These are phyloP conservation scores for Germaria angustata DNA, from an alignment of 2,888 invertebrate genomes.

Conservation along the genomic window DNA sequence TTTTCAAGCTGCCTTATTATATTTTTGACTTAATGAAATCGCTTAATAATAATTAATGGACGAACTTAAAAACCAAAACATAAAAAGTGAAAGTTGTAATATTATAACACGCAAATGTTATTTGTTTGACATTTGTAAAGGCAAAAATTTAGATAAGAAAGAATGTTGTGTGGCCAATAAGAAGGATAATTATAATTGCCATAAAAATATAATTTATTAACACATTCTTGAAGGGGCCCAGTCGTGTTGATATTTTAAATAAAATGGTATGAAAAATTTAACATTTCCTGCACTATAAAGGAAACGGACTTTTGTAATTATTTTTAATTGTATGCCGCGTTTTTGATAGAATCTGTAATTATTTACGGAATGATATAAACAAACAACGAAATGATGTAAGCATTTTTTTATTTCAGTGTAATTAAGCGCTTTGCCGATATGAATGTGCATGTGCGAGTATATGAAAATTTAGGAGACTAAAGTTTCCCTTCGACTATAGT, in stretches of 20 bases:
- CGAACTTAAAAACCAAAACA: not conserved
- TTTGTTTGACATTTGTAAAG: slow-evolving; percentile 45
- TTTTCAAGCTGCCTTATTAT: not conserved
- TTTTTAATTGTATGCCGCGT: too few species aligned
- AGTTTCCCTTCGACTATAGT: too few species aligned
- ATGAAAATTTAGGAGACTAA: too few species aligned
- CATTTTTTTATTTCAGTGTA: too few species aligned
- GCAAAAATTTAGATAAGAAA: slow-evolving; percentile 39
- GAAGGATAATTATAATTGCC: not conserved
- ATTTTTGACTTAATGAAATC: slow-evolving; percentile 15
- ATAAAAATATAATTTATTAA: slow-evolving; percentile 25
- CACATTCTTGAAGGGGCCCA: not conserved
- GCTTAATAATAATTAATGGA: slow-evolving; percentile 21
- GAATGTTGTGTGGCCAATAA: not conserved
- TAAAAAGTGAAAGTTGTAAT: not conserved
- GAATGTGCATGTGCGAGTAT: too few species aligned
- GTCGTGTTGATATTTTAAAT: not conserved
- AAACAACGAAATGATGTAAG: too few species aligned
- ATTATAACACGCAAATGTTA: slow-evolving; percentile 51
- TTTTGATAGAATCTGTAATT: too few species aligned
- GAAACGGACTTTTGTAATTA: too few species aligned
- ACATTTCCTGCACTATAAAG: too few species aligned
- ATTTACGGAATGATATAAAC: too few species aligned
- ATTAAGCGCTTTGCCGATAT: too few species aligned
- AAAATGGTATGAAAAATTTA: too few species aligned